Evolutionary conservation across 2,888 invertebrate species (phyloP), one percentile per base, ranked within the genome.

Genomic region (Lasioglossum oenotherae): DNA sequence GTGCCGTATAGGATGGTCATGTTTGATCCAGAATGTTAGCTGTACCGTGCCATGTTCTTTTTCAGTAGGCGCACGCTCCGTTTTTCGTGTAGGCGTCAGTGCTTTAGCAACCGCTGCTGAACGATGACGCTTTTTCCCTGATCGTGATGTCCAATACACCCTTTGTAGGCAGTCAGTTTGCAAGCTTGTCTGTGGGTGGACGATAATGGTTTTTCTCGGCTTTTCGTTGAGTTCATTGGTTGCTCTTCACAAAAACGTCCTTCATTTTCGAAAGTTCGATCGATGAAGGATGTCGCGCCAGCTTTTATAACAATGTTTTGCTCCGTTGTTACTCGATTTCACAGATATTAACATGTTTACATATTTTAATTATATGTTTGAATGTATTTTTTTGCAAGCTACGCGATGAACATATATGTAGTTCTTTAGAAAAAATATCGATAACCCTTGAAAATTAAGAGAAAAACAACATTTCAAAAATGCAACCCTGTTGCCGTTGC

Each of bases 71-170:
- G 35, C 31, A 75, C 16, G 16, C 53, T 27, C 19, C 16, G 35
- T 4, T 67, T 27, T 16, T 27, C 23, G 78, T 35, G 82, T 82
- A 44, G 83, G 83, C 35, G 83, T 73, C 76, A 23, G 16, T 60
- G 35, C 82, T 49, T 84, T 31, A 69, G 67, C 74, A 80, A 23
- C 71, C 75, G 44, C 23, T 79, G 46, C 41, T 44, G 14, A 38
- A 41, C 35, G 67, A 78, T 76, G 83, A 76, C 79, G 82, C 27
- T 60, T 64, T 41, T 35, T 53, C 23, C 23, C 27, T n/a, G 10
- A 44, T 8, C 38, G 44, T 16, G 38, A 76, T 79, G 64, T 75
- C n/a, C 72, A 69, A 82, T 57, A 74, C 76, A 74, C 71, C 53
- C 53, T 78, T 78, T 64, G 38, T 57, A 41, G 49, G 41, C 69